Evolutionary conservation across 2,888 invertebrate species (phyloP).

Genomic region (Caenorhabditis doughertyi): DNA sequence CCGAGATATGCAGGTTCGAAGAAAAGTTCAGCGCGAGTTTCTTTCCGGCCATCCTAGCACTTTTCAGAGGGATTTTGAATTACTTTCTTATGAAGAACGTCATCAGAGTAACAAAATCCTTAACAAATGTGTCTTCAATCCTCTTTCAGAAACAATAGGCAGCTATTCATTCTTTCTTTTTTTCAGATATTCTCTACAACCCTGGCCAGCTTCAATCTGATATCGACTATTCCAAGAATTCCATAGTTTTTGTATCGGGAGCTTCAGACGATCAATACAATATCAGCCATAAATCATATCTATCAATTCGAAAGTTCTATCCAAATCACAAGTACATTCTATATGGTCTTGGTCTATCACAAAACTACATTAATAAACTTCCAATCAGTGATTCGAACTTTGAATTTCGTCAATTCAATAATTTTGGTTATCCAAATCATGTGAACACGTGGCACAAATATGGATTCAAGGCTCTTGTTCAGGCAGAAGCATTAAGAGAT

Average conservation of each 20-base stretch:
- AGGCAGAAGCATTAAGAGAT: conserved; percentile 27
- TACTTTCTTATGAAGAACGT: too few species aligned
- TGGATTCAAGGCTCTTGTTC: conserved; percentile 26
- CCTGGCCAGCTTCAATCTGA: conserved; percentile 3
- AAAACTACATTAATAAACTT: too few species aligned
- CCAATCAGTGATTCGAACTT: conserved; percentile 4
- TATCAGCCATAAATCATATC: neutral
- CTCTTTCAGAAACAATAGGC: too few species aligned
- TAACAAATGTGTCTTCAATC: too few species aligned
- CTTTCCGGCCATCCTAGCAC: too few species aligned
- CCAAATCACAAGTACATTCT: conserved; percentile 25
- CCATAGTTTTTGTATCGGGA: conserved; percentile 11
- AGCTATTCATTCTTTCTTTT: too few species aligned
- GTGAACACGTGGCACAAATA: neutral
- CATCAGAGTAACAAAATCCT: too few species aligned
- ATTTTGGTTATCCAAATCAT: neutral
- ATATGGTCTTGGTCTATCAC: conserved; percentile 5
- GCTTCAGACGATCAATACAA: conserved; percentile 32
- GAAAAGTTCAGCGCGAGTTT: too few species aligned
- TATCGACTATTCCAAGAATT: neutral
- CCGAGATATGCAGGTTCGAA: too few species aligned
- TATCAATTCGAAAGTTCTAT: conserved; percentile 35
- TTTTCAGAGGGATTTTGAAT: too few species aligned
- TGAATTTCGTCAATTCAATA: conserved; percentile 13
- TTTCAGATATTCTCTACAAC: conserved; percentile 35